Evolutionary conservation across 30 jellyfish, hydroid and myxozoan species (phyloP), one percentile per base, ranked within the genome.

Genomic region (Phacellophora camtschatica): DNA sequence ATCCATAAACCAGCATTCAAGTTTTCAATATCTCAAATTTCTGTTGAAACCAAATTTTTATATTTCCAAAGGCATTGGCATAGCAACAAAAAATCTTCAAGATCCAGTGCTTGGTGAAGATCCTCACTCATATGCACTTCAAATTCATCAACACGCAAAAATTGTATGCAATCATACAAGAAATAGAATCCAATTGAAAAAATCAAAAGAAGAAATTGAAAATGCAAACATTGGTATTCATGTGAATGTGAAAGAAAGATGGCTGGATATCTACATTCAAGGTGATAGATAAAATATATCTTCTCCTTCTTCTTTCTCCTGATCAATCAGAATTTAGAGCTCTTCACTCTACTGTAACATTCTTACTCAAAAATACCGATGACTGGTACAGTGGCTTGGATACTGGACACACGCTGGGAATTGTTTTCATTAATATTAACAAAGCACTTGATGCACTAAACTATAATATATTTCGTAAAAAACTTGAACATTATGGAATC

Each of bases 91-190:
- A 20, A 65, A 77, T 23, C 75, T 86, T 0, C 58, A 33, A 36
- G 96, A 86, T 65, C 96, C 96, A 0, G 72, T 86, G 5, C 87
- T 86, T 7, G 96, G 96, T 20, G 96, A 86, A 76, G 96, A 86
- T 53, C 23, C 32, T 5, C 31, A 36, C 43, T 59, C 96, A 1
- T 86, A 86, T 58, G 96, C 93, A 11, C 23, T 86, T 6, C 96
- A 86, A 48, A 64, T 86, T 5, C 81, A 59, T 43, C 94, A 86
- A 31, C 86, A 86, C 36, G 83, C 91, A 25, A 86, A 86, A 43
- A 57, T 86, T 4, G 43, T 5, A 10, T 65, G 87, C 71, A 30
- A 69, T 15, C 43, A 86, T 24, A 76, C 87, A 16, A 56, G 74
- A 29, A 74, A 86, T 68, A 77, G 82, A n/a, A 35, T 73, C 2